Base-by-base conservation (phyloP, 2,113 vertebrate genomes). In the Salvelinus namaycush region DNA sequence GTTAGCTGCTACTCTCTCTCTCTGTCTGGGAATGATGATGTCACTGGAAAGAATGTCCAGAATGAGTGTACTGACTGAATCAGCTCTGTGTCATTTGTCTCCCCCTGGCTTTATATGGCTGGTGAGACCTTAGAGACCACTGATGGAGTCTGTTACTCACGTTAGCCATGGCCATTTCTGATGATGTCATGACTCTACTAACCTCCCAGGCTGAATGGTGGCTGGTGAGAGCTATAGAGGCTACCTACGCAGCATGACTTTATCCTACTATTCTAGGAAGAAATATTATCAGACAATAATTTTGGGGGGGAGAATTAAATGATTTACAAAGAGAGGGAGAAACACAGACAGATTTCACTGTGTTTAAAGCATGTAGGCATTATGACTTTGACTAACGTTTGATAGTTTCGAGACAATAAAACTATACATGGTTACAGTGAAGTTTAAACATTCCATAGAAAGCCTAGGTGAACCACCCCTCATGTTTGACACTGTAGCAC, bases 31-130 rank as follows among this genome's bases (percentile, higher is more conserved):
- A 22, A 22, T 60, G 16, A 68, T 67, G 65, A 67, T 68, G 29
- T 68, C 29, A 73, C 48, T 71, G 74, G 79, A 81, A 79, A 72
- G 49, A 76, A 67, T 68, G 67, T 76, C 24, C 62, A 20, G 22
- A 39, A 26, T 69, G 66, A 57, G 60, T 29, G 13, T 14, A 67
- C 44, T 76, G 79, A 79, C 66, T 76, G 31, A 74, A n/a, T 65
- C 68, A 39, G 39, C 39, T 39, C 8, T 39, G 39, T 39, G 39
- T 39, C 39, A 39, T 39, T 9, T 39, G 39, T 39, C 8, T 44
- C 39, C 39, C 39, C 0, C 9, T 44, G 39, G 0, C 39, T 11
- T 12, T 2, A 44, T 44, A 44, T 44, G 9, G 39, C 39, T 44
- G 9, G 2, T 44, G 39, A 44, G 39, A 44, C 39, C 39, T 9